Evolutionary conservation across 2,797 vertebrate species (phyloP), one percentile per base, ranked within the genome.

Genomic region (Toxotes lorentzi): DNA sequence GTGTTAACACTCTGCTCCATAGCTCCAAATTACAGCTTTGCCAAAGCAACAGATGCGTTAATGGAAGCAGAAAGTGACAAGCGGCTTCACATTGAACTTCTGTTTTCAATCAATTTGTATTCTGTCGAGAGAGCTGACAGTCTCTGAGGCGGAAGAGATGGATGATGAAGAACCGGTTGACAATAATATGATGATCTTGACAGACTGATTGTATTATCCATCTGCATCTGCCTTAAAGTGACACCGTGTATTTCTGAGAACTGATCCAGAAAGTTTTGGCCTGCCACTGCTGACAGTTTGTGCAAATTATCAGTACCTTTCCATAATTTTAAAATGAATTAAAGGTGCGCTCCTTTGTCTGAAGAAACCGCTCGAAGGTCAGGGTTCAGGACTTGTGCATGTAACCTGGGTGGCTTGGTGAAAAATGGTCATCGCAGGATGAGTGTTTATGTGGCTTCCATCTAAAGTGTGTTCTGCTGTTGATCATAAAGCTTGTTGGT

Each of bases 401-500:
- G 35, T 27, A 13, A 38, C 23, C 34, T 66, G 56, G 41, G 61
- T 40, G 40, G 56, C 45, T 59, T n/a, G 53, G 5, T 24, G 35
- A 73, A 67, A 30, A 19, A 13, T 7, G 34, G 48, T 8, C 4
- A 3, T 66, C 40, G 63, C 23, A 11, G 30, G 13, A 47, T 11
- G 32, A 30, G n/a, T 70, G 50, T 65, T 72, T 73, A 48, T 40
- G 14, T 71, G 66, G 65, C 76, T 17, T 27, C 71, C 0, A 32
- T 43, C 40, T 13, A 24, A 60, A 57, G 35, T 11, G 32, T 43
- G 50, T 30, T 64, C 43, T 7, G 1, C 21, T 70, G 76, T 57
- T 53, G 73, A 64, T 75, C 58, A 48, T 68, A 64, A 64, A 71
- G 19, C 14, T 48, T 13, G 50, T 56, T 50, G 53, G 68, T 74